phyloP scores from a whole-genome alignment of 1,140 invertebrate species.

The Chionoecetes opilio region DNA sequence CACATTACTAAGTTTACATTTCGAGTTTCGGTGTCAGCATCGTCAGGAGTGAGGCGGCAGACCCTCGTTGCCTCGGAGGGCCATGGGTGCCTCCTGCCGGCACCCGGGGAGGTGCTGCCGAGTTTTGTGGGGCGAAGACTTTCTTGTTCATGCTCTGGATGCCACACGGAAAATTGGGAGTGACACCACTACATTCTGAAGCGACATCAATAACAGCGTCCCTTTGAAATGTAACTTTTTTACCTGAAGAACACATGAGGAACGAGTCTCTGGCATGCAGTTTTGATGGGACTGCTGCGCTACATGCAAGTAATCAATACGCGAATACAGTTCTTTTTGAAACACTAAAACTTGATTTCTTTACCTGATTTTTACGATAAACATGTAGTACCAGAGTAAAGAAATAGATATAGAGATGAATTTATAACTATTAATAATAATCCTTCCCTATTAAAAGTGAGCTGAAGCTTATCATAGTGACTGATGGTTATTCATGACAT shows the following conservation, averaged over 20 bases:
- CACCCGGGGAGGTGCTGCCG: neutral
- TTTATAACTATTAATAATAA: no score
- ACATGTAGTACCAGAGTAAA: neutral
- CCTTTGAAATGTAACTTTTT: constrained; percentile 4
- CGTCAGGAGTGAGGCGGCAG: neutral
- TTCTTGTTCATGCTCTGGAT: constrained; percentile 16
- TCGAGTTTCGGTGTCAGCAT: neutral
- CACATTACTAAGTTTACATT: neutral
- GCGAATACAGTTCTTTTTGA: neutral
- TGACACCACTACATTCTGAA: neutral
- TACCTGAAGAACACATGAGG: neutral
- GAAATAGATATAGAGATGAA: neutral
- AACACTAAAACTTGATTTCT: neutral
- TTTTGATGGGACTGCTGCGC: neutral
- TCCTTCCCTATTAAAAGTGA: neutral
- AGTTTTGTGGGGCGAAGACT: neutral
- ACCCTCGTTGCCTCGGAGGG: neutral
- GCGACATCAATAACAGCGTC: constrained; percentile 27
- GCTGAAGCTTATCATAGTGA: neutral
- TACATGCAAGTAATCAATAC: constrained; percentile 13
- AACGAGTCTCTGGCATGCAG: neutral
- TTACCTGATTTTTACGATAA: neutral
- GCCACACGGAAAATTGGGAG: neutral
- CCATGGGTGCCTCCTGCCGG: neutral
- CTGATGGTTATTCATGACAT: neutral